A percentile compares a stretch with the other conserved stretches of the same genome.
Conservation (phyloP, 2,113 vertebrate genomes). For the Anhinga rufa region DNA sequence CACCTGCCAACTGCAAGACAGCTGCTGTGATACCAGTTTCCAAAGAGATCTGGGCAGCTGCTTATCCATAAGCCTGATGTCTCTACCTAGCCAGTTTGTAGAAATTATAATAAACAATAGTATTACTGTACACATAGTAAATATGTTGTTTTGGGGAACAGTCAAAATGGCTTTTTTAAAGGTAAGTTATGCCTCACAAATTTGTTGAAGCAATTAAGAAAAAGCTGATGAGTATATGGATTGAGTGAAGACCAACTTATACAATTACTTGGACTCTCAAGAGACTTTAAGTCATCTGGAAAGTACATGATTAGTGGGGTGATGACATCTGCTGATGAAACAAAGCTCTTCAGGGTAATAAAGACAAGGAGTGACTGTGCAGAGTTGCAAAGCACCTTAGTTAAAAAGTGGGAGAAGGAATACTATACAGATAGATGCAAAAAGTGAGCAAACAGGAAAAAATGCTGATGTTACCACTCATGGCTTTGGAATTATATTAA, state of each 20-base stretch:
- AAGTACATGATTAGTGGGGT: neutral
- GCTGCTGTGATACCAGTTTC: neutral
- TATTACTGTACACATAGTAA: neutral
- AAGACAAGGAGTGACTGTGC: neutral
- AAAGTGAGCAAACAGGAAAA: neutral
- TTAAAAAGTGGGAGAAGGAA: neutral
- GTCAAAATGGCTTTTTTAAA: neutral
- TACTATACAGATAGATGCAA: neutral
- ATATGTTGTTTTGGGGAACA: neutral
- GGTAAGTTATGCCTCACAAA: neutral
- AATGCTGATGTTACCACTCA: neutral
- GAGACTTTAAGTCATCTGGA: neutral
- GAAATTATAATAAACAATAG: neutral
- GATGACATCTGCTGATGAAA: neutral
- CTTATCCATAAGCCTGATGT: neutral
- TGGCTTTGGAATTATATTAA: neutral
- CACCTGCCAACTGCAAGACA: neutral
- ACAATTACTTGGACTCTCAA: neutral
- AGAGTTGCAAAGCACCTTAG: neutral
- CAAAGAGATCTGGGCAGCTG: neutral
- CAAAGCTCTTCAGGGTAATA: neutral
- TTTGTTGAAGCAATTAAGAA: neutral
- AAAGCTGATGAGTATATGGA: neutral
- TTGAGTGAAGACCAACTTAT: neutral
- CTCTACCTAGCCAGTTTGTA: neutral